Evolutionary conservation across 37 sponge, comb jelly and placozoan genomes (phyloP), one percentile per base, ranked within the genome.

Genomic region (Spongia lamella): DNA sequence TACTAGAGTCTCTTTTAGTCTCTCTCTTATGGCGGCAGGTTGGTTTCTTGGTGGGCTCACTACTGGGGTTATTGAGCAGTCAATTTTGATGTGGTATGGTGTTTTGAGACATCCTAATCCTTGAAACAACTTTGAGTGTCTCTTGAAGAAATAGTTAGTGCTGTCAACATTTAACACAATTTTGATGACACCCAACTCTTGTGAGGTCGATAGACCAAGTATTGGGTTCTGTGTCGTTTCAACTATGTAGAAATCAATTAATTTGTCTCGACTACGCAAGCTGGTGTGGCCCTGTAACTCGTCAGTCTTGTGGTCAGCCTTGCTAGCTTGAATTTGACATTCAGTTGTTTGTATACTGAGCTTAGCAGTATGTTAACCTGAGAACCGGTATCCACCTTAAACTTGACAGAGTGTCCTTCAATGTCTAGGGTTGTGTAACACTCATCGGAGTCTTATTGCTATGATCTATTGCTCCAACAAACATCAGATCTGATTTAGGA

Each of bases 381-480:
- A 26, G 27, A 62, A 27, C 63, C 63, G n/a, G 63, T 62, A 34
- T 62, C 63, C 17, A 62, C 35, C 1, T 62, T 62, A 19, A 62
- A 34, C 35, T 30, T 62, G 27, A 62, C 4, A 27, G 63, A 62
- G 19, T 17, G 22, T 19, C 63, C 63, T 19, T 62, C 34, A 6
- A 62, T 24, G 17, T 62, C 63, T 26, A 43, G 47, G 5, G 47
- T 43, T 43, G 47, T 43, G 47, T 43, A 43, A 9, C 47, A 43
- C 5, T 9, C 47, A 43, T n/a, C n/a, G n/a, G n/a, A n/a, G n/a
- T n/a, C n/a, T n/a, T n/a, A n/a, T n/a, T n/a, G n/a, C n/a, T n/a
- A n/a, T n/a, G n/a, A n/a, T n/a, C n/a, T n/a, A n/a, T n/a, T n/a
- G n/a, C n/a, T n/a, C n/a, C n/a, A n/a, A n/a, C n/a, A n/a, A n/a